Evolutionary conservation across 2,888 invertebrate species (phyloP).

Genomic region (Mechanitis mazaeus): DNA sequence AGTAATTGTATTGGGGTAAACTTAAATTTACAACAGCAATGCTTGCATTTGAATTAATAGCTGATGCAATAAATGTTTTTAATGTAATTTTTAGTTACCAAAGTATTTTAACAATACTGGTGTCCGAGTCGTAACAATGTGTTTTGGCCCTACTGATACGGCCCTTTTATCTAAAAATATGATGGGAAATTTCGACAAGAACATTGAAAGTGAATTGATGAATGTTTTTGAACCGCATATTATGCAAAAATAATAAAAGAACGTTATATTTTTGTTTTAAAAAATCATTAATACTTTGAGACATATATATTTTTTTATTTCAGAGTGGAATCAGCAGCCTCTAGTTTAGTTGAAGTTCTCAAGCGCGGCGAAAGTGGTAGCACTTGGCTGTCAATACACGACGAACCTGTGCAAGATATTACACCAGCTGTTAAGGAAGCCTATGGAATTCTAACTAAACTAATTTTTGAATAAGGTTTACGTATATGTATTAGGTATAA

Average conservation of each 20-base stretch:
- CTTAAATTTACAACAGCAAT: too few relatives aligned
- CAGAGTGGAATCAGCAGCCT: slow-evolving; percentile 31
- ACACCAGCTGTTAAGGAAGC: slow-evolving; percentile 36
- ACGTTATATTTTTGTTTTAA: slow-evolving; percentile 5
- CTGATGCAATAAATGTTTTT: too few relatives aligned
- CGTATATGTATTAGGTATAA: too few relatives aligned
- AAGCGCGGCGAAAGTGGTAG: slow-evolving; percentile 32
- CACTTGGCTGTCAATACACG: slow-evolving; percentile 34
- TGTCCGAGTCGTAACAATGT: slow-evolving; percentile 43
- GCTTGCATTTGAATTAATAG: too few relatives aligned
- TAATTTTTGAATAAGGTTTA: slow-evolving; percentile 12
- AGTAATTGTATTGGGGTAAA: slow-evolving; percentile 38
- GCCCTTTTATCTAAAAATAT: slow-evolving; percentile 33
- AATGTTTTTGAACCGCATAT: slow-evolving; percentile 19
- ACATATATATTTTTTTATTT: background rate
- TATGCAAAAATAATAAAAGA: slow-evolving; percentile 31
- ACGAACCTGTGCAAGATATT: slow-evolving; percentile 40
- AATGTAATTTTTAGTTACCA: slow-evolving; percentile 31
- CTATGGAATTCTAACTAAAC: slow-evolving; percentile 25
- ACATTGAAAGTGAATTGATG: slow-evolving; percentile 16
- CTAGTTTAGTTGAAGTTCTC: slow-evolving; percentile 25
- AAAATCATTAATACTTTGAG: background rate
- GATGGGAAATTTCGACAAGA: slow-evolving; percentile 32
- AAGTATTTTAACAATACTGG: slow-evolving; percentile 38
- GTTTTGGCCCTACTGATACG: slow-evolving; percentile 43